A percentile compares a stretch with the other conserved stretches of the same genome.
phyloP scores from a whole-genome alignment of 2,113 vertebrate species.

The zebrafish (Danio rerio) region DNA sequence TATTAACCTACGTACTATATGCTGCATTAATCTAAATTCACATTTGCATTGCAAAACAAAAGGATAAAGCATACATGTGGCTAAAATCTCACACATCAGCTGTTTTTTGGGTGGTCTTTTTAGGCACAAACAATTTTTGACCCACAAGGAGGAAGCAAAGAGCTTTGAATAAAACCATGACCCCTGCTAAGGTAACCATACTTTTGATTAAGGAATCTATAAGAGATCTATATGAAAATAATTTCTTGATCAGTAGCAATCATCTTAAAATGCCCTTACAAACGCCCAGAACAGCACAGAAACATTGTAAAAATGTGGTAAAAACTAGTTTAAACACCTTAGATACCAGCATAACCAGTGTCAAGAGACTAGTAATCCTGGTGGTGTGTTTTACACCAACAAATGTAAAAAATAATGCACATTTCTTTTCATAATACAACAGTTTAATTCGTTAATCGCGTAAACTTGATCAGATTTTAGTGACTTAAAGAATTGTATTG shows the following conservation, averaged over 20 bases:
- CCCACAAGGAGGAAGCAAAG: constrained; percentile 69
- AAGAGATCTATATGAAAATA: too few species aligned
- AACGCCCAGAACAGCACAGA: neutral
- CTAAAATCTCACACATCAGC: neutral
- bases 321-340: neutral
- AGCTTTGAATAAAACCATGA: constrained; percentile 58
- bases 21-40: neutral
- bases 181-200: neutral
- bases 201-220: too few species aligned
- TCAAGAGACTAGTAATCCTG: neutral
- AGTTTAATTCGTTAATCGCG: too few species aligned
- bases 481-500: neutral
- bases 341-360: neutral
- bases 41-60: neutral
- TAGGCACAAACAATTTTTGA: neutral
- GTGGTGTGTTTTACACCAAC: too few species aligned
- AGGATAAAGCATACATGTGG: neutral
- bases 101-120: too few species aligned
- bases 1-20: neutral
- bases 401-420: neutral
- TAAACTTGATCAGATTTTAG: neutral
- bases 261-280: neutral
- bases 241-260: neutral
- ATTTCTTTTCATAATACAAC: neutral
- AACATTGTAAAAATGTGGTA: neutral